These are phyloP conservation scores for Arnoldichthys spilopterus DNA, from an alignment of 2,797 vertebrate genomes.

Conservation along the genomic window DNA sequence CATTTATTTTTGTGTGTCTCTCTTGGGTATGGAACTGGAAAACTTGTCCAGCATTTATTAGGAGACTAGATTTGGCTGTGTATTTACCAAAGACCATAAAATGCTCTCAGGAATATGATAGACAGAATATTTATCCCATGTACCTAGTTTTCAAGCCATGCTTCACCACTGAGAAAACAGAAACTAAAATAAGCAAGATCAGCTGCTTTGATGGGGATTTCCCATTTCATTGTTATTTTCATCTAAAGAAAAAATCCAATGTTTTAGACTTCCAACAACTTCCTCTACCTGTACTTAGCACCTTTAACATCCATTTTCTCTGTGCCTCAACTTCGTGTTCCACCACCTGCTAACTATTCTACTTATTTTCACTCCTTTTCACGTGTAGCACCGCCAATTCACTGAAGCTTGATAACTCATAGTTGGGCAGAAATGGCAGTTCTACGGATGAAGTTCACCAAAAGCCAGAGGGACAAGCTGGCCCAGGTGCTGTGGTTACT, in stretches of 20 bases:
- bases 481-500: conserved; percentile 93
- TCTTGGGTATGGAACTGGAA: conserved; percentile 9
- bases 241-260: background rate
- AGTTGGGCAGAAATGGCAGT: conserved; percentile 81
- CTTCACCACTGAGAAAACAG: background rate
- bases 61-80: background rate
- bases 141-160: background rate
- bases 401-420: conserved; percentile 20
- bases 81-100: background rate
- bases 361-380: background rate
- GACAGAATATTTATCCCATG: background rate
- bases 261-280: background rate
- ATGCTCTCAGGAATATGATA: background rate
- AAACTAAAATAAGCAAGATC: too few species aligned
- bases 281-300: background rate
- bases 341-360: background rate
- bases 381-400: background rate
- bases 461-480: conserved; percentile 86
- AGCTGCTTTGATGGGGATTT: background rate
- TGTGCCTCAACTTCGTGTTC: background rate
- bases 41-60: background rate
- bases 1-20: background rate
- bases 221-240: background rate
- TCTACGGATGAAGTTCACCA: conserved; percentile 88
- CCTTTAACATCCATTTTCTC: background rate